Conservation (phyloP, 2,797 vertebrate species). For the Pelobates cultripes region DNA sequence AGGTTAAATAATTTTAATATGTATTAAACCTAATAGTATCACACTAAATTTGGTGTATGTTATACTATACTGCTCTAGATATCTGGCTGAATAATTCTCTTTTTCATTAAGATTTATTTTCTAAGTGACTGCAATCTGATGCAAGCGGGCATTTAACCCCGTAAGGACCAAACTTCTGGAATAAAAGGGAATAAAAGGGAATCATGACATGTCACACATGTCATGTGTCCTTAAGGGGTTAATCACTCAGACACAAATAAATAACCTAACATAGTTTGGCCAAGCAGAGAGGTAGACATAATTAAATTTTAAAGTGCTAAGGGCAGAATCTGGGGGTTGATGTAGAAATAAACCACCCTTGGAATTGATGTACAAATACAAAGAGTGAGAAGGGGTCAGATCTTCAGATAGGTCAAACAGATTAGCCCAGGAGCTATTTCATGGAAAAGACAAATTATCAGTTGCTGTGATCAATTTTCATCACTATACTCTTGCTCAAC, state of each 20-base stretch:
- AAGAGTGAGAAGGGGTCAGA: not conserved
- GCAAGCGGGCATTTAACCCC: not conserved
- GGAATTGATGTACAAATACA: not conserved
- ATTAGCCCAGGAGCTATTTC: not conserved
- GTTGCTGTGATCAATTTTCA: not conserved
- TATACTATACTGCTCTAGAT: no score
- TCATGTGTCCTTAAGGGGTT: no score
- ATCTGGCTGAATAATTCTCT: no score
- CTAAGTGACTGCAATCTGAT: not conserved
- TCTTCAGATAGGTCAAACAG: not conserved
- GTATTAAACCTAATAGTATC: no score
- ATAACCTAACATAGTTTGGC: not conserved
- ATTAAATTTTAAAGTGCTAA: not conserved
- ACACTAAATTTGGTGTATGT: no score
- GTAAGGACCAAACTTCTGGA: no score
- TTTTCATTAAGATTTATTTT: not conserved
- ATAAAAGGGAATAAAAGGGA: no score
- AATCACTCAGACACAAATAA: not conserved
- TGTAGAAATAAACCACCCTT: not conserved
- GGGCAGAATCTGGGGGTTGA: not conserved
- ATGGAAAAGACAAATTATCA: not conserved
- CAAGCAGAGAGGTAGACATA: not conserved
- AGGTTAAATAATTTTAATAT: no score
- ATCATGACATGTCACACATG: no score
- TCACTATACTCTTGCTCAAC: not conserved